Percentiles rank a stretch among this genome's conserved stretches.
Conservation (phyloP, 2,888 invertebrate genomes). For the Tetheella fluctuosa region DNA sequence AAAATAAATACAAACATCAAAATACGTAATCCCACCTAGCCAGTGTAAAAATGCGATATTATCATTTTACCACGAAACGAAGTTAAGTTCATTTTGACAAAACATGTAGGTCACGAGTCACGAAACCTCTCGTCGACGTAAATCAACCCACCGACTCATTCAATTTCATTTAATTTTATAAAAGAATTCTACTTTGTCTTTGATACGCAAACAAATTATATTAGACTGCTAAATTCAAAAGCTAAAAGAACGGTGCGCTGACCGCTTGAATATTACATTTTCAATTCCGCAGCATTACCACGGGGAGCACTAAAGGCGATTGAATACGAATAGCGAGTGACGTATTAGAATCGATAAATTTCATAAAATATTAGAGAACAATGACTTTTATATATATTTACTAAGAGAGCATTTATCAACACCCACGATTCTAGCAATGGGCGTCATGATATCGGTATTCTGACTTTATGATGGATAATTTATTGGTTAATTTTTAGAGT, state of each 20-base stretch:
- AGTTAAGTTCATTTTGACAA: neutral
- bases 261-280: conserved; percentile 2
- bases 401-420: neutral
- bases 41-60: too few relatives aligned
- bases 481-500: too few relatives aligned
- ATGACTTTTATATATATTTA: neutral
- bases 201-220: conserved; percentile 2
- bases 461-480: too few relatives aligned
- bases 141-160: conserved; percentile 4
- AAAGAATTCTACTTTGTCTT: conserved; percentile 1
- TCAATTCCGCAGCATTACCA: conserved; percentile 1
- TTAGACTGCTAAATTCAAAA: conserved; percentile 7
- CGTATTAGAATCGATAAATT: conserved; percentile 1
- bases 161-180: neutral
- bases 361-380: neutral
- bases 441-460: too few relatives aligned
- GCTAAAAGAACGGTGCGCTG: neutral
- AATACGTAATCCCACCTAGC: too few relatives aligned
- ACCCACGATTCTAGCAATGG: neutral
- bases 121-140: neutral
- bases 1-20: too few relatives aligned
- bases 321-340: neutral
- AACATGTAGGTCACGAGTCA: neutral
- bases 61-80: neutral
- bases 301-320: conserved; percentile 1